Conservation (phyloP, 2,888 invertebrate species). For the Papilio elwesi region DNA sequence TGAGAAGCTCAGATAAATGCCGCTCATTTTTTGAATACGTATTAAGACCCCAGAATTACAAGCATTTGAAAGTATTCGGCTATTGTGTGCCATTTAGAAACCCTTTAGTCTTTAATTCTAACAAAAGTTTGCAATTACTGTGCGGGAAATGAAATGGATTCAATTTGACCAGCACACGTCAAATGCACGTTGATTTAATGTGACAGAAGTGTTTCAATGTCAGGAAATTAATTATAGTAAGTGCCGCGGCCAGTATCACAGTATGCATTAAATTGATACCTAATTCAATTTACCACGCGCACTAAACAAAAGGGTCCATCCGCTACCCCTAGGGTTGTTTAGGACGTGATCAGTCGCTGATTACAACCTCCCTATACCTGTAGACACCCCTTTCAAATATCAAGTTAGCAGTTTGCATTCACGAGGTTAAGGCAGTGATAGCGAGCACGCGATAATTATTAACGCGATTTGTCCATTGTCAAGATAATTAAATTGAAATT, state of each 20-base stretch:
- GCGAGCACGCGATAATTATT: slow-evolving; percentile 44
- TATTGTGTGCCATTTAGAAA: too few species aligned
- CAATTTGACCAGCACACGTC: slow-evolving; percentile 13
- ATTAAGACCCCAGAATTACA: too few species aligned
- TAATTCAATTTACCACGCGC: slow-evolving; percentile 49
- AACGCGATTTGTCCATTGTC: not conserved
- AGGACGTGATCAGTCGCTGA: slow-evolving; percentile 65
- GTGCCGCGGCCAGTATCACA: slow-evolving; percentile 48
- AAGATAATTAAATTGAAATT: not conserved
- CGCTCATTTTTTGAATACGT: too few species aligned
- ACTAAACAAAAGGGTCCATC: slow-evolving; percentile 61
- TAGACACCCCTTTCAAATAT: slow-evolving; percentile 54
- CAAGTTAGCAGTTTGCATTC: slow-evolving; percentile 64
- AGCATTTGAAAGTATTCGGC: too few species aligned
- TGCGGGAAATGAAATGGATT: slow-evolving; percentile 9
- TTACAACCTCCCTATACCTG: slow-evolving; percentile 55
- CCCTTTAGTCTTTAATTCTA: not conserved
- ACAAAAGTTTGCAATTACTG: not conserved
- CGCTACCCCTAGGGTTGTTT: slow-evolving; percentile 57
- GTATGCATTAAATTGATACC: slow-evolving; percentile 50
- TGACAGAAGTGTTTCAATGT: slow-evolving; percentile 26
- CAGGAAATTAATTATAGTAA: slow-evolving; percentile 47
- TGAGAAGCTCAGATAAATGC: too few species aligned
- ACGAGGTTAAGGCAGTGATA: slow-evolving; percentile 38
- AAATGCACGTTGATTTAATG: slow-evolving; percentile 8